These are phyloP conservation scores for Alces alces DNA, from an alignment of 2,113 vertebrate species.

Conservation along the genomic window DNA sequence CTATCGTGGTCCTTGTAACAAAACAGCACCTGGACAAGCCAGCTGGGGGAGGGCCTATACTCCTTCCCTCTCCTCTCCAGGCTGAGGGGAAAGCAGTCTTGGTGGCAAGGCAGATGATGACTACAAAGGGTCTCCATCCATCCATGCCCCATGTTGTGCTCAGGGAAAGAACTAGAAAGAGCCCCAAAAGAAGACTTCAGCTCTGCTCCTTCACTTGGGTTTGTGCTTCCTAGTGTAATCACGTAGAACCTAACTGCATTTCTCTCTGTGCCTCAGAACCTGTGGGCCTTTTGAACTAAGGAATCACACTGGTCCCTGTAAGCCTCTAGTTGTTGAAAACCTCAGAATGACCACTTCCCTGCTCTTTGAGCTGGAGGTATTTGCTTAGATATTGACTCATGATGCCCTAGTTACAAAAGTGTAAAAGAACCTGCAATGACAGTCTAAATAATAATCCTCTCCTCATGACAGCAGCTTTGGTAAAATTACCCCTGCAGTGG, in stretches of 20 bases:
- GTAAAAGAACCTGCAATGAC: conserved; percentile 28
- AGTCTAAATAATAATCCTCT: conserved; percentile 49
- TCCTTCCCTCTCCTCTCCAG: neutral
- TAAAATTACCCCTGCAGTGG: neutral
- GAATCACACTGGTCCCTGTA: neutral
- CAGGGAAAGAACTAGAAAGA: neutral
- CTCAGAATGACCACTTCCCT: conserved; percentile 11
- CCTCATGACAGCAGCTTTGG: neutral
- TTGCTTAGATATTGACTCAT: conserved; percentile 40
- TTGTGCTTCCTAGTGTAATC: neutral
- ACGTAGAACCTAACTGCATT: neutral
- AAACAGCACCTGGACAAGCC: neutral
- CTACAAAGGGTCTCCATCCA: neutral
- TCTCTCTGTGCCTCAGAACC: neutral
- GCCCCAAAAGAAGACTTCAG: neutral
- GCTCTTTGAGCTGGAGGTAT: neutral
- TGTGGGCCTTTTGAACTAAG: neutral
- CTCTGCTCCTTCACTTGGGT: neutral
- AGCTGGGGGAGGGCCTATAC: neutral
- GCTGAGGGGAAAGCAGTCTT: neutral
- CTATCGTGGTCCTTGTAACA: neutral
- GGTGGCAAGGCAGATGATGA: neutral
- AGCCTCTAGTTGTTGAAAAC: conserved; percentile 18
- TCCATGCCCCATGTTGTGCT: neutral
- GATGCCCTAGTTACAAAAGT: neutral